These are phyloP conservation scores for Sorex fumeus DNA, from an alignment of 2,113 vertebrate species.

Conservation along the genomic window DNA sequence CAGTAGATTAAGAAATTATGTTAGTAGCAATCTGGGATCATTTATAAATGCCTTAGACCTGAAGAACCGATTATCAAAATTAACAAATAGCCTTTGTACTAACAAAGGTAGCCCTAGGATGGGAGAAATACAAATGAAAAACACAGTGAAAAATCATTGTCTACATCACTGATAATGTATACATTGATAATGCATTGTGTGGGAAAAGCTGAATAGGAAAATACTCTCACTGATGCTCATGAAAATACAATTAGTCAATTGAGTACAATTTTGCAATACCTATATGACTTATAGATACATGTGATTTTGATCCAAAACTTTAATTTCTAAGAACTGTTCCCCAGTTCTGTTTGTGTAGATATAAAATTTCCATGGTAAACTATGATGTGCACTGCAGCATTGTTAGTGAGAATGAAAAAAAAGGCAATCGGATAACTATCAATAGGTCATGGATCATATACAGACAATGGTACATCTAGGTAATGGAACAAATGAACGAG, in stretches of 20 bases:
- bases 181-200: slow-evolving; percentile 6
- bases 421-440: neutral
- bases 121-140: slow-evolving; percentile 50
- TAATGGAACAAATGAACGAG: no score
- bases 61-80: slow-evolving; percentile 50
- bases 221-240: slow-evolving; percentile 41
- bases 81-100: slow-evolving; percentile 29
- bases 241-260: slow-evolving; percentile 18
- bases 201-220: neutral
- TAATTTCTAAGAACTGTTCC: slow-evolving; percentile 42
- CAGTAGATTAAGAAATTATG: slow-evolving; percentile 31
- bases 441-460: neutral
- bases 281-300: slow-evolving; percentile 38
- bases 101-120: slow-evolving; percentile 28
- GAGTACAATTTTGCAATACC: slow-evolving; percentile 21
- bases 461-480: no score
- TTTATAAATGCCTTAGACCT: slow-evolving; percentile 27
- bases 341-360: slow-evolving; percentile 24
- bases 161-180: neutral
- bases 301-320: slow-evolving; percentile 45
- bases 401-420: slow-evolving; percentile 60
- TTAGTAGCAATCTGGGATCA: neutral
- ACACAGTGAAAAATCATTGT: neutral
- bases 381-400: neutral
- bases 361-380: neutral